Evolutionary conservation across 2,888 invertebrate species (phyloP), one percentile per base, ranked within the genome.

Genomic region (Rutpela maculata): DNA sequence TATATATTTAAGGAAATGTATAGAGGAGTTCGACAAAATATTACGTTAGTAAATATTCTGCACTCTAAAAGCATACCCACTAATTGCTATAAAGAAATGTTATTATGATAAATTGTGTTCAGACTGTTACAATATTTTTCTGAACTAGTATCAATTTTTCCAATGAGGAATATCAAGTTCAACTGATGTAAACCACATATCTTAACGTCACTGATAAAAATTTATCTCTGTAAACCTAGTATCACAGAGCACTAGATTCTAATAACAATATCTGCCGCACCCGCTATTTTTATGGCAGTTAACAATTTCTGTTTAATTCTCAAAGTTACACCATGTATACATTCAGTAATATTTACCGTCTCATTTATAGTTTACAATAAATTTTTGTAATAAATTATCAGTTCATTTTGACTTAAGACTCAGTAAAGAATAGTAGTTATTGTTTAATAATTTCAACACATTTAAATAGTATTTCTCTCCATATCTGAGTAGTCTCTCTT

Each of bases 381-480:
- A 43, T 65, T 65, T 43, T 65, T 15, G 19, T 17, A 65, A 65
- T 65, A 50, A 65, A 38, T 43, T 18, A 38, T 65, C 43, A 22
- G n/a, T 17, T 17, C 18, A 17, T 17, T n/a, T 63, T 35, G 9
- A 18, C 65, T 10, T 2, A 10, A 65, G 18, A 43, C 18, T 43
- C 19, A 15, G 43, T 19, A 43, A 3, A 43, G 43, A 65, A 65
- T 18, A 15, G 11, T 35, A 35, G 35, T 17, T 10, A 63, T 63
- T 63, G 62, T 63, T 63, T 35, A 63, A 35, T 18, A 35, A 35
- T 63, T n/a, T 17, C 5, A 63, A 63, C n/a, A 50, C 5, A 2
- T n/a, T 50, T 3, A n/a, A 50, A 15, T 50, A 35, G 15, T 62
- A 19, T n/a, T 62, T 18, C 35, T 35, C 26, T 63, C 26, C 26